Base-by-base conservation (phyloP, 2,113 vertebrate species). In the Apodemus sylvaticus region DNA sequence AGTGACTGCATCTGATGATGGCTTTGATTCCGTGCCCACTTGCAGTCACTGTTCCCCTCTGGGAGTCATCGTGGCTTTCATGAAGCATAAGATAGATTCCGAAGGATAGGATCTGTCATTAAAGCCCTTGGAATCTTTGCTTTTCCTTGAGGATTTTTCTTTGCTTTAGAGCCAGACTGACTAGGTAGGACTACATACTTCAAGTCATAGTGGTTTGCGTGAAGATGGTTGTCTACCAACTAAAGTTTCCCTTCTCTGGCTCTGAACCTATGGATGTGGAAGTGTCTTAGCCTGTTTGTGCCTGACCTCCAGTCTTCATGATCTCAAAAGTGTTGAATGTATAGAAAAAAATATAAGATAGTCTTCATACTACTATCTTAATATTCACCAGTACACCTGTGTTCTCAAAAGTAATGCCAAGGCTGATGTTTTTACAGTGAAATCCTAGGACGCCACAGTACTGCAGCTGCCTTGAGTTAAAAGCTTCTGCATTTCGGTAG, bases 361-460 rank as follows among this genome's bases (percentile, higher is more conserved):
- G 81, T 94, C 22, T 81, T 90, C 29, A 26, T 81, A 36, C 26
- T 91, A 68, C 31, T 76, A 34, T 71, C 26, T 94, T 83, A 68
- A 9, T 95, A 45, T 86, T 90, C 7, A 55, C 92, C 36, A 58
- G 48, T 94, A 22, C n/a, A 62, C 48, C 48, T 4, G 3, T 92
- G 53, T 31, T 79, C 12, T 93, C 87, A 90, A 22, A 96, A 78
- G 60, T 93, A 79, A 83, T 79, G 87, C 45, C 7, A 55, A 89
- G 88, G 89, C 55, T 68, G n/a, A 53, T 83, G 73, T 93, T 94
- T 85, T 96, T 58, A 93, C 95, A 89, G 92, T 8, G 10, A 94
- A 20, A 89, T 91, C 9, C 51, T 79, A 91, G 64, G 22, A 24
- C 64, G 19, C 73, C 19, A 89, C 24, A 77, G 6, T 85, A 79